Evolutionary conservation across 2,888 invertebrate species (phyloP), one percentile per base, ranked within the genome.

Genomic region (Orthosia incerta): DNA sequence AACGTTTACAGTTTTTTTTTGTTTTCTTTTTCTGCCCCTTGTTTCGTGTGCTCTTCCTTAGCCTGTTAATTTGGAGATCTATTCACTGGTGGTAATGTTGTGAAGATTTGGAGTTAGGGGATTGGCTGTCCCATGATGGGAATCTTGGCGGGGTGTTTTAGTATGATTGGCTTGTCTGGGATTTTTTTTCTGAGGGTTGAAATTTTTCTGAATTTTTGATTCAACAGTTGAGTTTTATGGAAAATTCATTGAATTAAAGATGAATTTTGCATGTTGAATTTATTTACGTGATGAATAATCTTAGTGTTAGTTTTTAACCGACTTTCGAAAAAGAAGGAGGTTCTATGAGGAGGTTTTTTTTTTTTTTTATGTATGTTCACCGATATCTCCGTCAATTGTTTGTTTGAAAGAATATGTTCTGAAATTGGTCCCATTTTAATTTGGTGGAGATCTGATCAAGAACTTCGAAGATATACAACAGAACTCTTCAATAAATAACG

Each of bases 1-100:
- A 92, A 92, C 93, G 91, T 91, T 92, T 90, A 90, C 89, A 87
- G 88, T 90, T 88, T 87, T 84, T 82, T 77, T 84, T 82, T 71
- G 70, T 71, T 74, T 73, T 81, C 72, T 83, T 80, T 85, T 83
- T 75, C 72, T 74, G 73, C 39, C 65, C 71, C 72, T 79, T 82
- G 76, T 85, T 81, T 83, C 62, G 76, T 64, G 57, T 80, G 57
- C 68, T 53, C 63, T 86, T 75, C 76, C 72, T 81, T 65, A 72
- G 73, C 74, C 68, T 80, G 79, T 80, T 87, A 85, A 84, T 85
- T 86, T 76, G 45, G 68, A 79, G 76, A 75, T 83, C 74, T 83
- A 74, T 85, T 84, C 69, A 74, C 79, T 70, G 69, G 74, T 83
- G 65, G 79, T 63, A 76, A 68, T 71, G 71, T 79, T 66, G 59